Conservation (phyloP, 2,797 vertebrate genomes). For the Loriculus beryllinus region DNA sequence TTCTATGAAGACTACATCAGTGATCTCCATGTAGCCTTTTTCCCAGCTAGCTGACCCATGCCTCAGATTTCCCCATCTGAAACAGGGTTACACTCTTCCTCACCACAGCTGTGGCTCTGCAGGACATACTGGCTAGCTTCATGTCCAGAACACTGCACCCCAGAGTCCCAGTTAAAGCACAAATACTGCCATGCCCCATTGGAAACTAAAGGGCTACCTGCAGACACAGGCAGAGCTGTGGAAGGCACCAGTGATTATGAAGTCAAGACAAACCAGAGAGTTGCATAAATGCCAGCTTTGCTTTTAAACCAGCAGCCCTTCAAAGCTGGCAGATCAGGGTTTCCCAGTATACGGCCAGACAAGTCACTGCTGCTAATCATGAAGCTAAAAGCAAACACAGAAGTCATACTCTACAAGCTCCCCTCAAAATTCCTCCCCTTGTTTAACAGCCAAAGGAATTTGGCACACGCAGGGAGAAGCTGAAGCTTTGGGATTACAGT, state of each 20-base stretch:
- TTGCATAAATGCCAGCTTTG: neutral
- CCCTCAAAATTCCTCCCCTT: slow-evolving; percentile 6
- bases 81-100: neutral
- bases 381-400: slow-evolving; percentile 39
- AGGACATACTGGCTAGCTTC: neutral
- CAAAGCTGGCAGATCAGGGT: neutral
- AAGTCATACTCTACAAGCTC: neutral
- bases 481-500: slow-evolving; percentile 27
- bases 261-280: neutral
- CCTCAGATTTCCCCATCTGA: neutral
- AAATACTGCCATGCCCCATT: neutral
- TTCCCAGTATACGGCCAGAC: neutral
- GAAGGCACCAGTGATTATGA: neutral
- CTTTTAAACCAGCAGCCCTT: neutral
- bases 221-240: neutral
- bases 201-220: neutral
- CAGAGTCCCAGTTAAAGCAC: neutral
- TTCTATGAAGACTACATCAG: neutral
- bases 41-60: neutral
- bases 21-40: neutral
- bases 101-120: neutral
- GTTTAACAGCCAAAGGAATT: slow-evolving; percentile 41
- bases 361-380: slow-evolving; percentile 21
- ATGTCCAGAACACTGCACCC: neutral
- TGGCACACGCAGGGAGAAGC: neutral